Base-by-base conservation (phyloP, 2,113 vertebrate genomes). In the Peromyscus leucopus region DNA sequence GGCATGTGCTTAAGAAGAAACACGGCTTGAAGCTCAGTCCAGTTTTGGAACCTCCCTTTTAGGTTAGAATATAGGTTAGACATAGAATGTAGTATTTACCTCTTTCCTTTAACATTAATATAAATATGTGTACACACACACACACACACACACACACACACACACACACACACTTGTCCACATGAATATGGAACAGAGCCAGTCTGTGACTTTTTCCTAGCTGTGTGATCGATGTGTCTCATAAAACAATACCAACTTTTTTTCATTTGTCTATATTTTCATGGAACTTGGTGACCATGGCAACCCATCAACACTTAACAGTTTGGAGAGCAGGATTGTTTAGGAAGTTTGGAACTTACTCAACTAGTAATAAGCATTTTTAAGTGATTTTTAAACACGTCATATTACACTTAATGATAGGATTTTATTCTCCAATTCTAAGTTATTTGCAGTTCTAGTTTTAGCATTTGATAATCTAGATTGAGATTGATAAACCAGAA, bases 41-140 rank as follows among this genome's bases (percentile, higher is more conserved):
- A 48, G 84, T 93, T 78, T 92, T 65, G 6, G 13, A 71, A 82
- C 26, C 26, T 42, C 26, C 24, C 36, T 92, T 91, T 83, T 80
- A 61, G 67, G 42, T 95, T 85, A 61, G 33, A 91, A 91, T 55
- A 42, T 42, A 3, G 42, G 42, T 42, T 42, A 36, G 57, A 28
- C 67, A 17, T 90, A 72, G 57, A 88, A 57, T 69, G 36, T 89
- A 74, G 75, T 15, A 22, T 88, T 51, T 92, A 67, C 39, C 31
- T 46, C 79, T 83, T 86, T 91, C 36, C 63, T 90, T 86, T 92
- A 65, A 42, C 36, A 28, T 84, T 84, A 69, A 46, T 76, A 85
- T 59, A 67, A 65, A 48, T 67, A 51, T 51, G 51, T 51, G 7
- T 9, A 51, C 48, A 51, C 51, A 7, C 55, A 12, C 16, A 85